Evolutionary conservation across 1,140 invertebrate genomes (phyloP), one percentile per base, ranked within the genome.

Genomic region (Cyclina sinensis): DNA sequence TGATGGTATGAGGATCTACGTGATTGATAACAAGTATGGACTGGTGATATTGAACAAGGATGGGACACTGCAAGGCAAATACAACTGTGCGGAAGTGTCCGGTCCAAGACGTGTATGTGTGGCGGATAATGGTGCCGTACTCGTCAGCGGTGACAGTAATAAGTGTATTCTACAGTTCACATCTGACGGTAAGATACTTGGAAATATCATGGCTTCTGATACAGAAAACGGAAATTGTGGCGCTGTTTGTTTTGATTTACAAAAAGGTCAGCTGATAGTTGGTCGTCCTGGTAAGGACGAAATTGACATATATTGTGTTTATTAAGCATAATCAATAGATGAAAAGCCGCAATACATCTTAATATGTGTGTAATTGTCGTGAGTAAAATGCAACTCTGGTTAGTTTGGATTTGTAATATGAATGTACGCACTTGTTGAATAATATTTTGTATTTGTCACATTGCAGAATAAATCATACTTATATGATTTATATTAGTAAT

Each of bases 161-260:
- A 70, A 70, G 12, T 37, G 35, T 70, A 39, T 70, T 35, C n/a
- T 70, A 70, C 65, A 70, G 65, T 70, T 70, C 18, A 39, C 32
- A 16, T 21, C 11, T 14, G 16, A 70, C 24, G 65, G 65, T 1
- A 32, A 70, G 21, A 35, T 18, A n/a, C 14, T 70, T 16, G 65
- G 65, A 16, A 39, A 70, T 35, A 32, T 70, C 0, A 3, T 70
- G 32, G 12, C 32, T 27, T 62, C 57, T 27, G 65, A 70, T 37
- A n/a, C 11, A 27, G 32, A 12, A 70, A 39, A 35, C 0, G 35
- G 4, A 18, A 27, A 0, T 37, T 70, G 65, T 70, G 2, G 32
- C 11, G 21, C 65, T 18, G n/a, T 70, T 37, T 70, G 30, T 16
- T 70, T 16, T 16, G 18, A 70, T 70, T 32, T 16, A 16, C 27